phyloP scores from a whole-genome alignment of 2,113 vertebrate species.

The Corydoras sp. region DNA sequence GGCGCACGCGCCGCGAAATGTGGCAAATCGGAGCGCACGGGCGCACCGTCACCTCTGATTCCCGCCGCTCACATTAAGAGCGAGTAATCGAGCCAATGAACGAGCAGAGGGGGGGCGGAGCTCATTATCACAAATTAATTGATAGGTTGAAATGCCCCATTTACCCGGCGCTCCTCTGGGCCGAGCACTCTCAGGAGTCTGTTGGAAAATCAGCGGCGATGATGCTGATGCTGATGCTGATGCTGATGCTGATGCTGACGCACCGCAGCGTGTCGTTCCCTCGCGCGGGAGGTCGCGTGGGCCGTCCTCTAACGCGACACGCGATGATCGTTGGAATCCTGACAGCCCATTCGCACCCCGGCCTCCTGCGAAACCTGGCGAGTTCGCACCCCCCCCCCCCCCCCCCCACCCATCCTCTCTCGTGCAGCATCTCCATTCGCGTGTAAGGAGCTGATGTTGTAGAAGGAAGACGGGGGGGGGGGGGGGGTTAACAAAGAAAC shows the following conservation, averaged over 20 bases:
- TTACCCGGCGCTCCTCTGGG: too few relatives aligned
- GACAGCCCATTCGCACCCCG: constrained; percentile 29
- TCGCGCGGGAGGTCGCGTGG: background rate
- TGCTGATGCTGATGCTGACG: too few relatives aligned
- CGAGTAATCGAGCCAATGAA: constrained; percentile 29
- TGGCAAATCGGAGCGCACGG: constrained; percentile 11
- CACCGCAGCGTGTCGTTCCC: too few relatives aligned
- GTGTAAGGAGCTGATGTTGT: constrained; percentile 7
- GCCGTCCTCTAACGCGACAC: constrained; percentile 21
- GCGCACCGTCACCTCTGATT: constrained; percentile 26
- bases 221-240: too few relatives aligned
- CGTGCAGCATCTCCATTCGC: constrained; percentile 6
- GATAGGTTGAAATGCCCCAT: constrained; percentile 8
- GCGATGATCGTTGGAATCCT: constrained; percentile 25
- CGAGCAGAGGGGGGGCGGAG: constrained; percentile 25
- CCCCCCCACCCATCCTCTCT: constrained; percentile 1
- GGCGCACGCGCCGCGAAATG: constrained; percentile 30
- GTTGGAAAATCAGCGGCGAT: too few relatives aligned
- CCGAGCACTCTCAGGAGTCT: too few relatives aligned
- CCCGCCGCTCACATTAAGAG: constrained; percentile 31
- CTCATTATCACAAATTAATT: constrained; percentile 36
- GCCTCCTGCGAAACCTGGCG: constrained; percentile 8
- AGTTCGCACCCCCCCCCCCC: constrained; percentile 16
- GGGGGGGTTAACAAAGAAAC: constrained; percentile 16
- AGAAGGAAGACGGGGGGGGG: constrained; percentile 6